Evolutionary conservation across 2,888 invertebrate species (phyloP), one percentile per base, ranked within the genome.

Genomic region (Caenorhabditis angaria): DNA sequence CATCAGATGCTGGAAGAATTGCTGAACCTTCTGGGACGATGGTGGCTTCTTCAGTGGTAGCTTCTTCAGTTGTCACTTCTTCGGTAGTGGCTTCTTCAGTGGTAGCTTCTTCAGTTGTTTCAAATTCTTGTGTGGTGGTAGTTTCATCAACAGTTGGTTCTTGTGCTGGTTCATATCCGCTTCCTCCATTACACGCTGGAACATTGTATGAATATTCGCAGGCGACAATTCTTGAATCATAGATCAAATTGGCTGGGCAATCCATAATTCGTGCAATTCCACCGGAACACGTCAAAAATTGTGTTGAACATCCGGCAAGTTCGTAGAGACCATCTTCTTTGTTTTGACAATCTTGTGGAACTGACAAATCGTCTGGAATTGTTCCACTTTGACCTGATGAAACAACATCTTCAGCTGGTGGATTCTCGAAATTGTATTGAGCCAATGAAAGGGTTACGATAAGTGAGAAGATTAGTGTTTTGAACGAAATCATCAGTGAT

Each of bases 191-290:
- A 24, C 68, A 68, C 10, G 47, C 62, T 25, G 62, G 64, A 24
- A 73, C 62, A 55, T 55, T 61, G 41, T 47, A 35, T 2, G 62
- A 50, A 29, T 65, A 73, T 28, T 73, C 69, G 35, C 73, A 73
- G 3, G 63, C 66, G 12, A 57, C 61, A 24, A 72, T 64, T 6
- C 58, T 64, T 0, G 14, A 28, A 22, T 66, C 63, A 50, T 66
- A 71, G 32, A 66, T 60, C 28, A 71, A 61, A 14, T 62, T 32
- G 27, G 70, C 62, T 51, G 70, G 70, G 27, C 70, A 71, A 25
- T 66, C 66, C 70, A 71, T 66, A n/a, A 71, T 25, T 55, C 66
- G 56, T 10, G 70, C 28, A 20, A 65, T 71, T 61, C 70, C 70
- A 47, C 66, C 65, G 18, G 70, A 62, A 24, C 70, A 71, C 50